Conservation (phyloP, 2,113 vertebrate genomes). For the Talpa occidentalis region DNA sequence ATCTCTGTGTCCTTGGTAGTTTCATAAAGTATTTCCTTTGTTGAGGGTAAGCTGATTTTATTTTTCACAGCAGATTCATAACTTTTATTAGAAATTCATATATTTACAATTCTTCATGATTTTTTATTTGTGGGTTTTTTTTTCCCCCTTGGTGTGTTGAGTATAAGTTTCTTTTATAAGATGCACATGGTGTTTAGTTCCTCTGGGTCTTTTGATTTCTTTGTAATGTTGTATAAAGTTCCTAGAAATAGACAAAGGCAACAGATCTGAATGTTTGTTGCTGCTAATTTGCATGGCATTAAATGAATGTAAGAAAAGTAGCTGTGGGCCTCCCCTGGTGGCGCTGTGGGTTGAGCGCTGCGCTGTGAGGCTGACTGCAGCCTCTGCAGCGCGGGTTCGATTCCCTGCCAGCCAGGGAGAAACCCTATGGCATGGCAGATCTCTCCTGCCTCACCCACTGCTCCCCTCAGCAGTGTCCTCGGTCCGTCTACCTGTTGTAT, state of each 20-base stretch:
- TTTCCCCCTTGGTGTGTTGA: neutral
- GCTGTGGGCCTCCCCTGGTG: no score
- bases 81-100: neutral
- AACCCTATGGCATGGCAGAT: no score
- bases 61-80: neutral
- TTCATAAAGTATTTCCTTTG: constrained; percentile 5
- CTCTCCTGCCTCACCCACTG: no score
- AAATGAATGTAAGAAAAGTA: neutral
- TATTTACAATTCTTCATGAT: constrained; percentile 5
- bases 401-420: no score
- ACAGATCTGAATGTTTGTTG: neutral
- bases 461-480: no score
- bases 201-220: constrained; percentile 1
- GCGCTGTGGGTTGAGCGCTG: no score
- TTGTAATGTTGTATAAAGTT: neutral
- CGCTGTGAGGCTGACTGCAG: no score
- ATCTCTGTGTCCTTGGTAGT: neutral
- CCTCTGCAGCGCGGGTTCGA: no score
- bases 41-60: neutral
- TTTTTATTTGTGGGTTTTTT: neutral
- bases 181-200: neutral
- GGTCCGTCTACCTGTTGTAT: no score
- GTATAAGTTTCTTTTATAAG: neutral
- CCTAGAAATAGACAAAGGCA: neutral
- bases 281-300: neutral